A percentile compares a stretch with the other conserved stretches of the same genome.
phyloP scores from a whole-genome alignment of 35 echinoderm and acorn worm species.

The Heliocidaris erythrogramma region DNA sequence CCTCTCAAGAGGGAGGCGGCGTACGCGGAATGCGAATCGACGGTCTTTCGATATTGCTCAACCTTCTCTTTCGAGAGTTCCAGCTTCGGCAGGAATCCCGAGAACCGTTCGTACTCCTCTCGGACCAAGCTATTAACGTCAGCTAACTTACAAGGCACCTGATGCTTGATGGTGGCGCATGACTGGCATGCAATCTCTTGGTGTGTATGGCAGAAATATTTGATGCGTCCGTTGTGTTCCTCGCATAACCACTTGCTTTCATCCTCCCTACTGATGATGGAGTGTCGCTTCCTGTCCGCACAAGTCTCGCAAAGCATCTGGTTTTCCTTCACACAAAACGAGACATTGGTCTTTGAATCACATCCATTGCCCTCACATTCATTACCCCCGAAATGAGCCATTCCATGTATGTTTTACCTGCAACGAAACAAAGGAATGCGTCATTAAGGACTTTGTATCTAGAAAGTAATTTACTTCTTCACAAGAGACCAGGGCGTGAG shows the following conservation, averaged over 20 bases:
- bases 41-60: background rate
- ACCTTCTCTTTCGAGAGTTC: background rate
- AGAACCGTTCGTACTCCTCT: background rate
- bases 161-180: conserved; percentile 9
- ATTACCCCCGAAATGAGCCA: background rate
- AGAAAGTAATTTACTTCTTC: no score
- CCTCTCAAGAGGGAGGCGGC: background rate
- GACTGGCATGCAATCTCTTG: background rate
- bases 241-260: background rate
- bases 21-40: background rate
- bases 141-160: background rate
- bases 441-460: no score
- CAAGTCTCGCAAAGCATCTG: background rate
- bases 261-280: background rate
- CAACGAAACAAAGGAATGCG: background rate
- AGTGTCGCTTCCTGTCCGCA: background rate
- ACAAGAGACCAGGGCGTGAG: no score
- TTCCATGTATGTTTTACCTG: background rate
- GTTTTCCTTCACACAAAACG: conserved; percentile 14
- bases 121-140: background rate
- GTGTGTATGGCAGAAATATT: conserved; percentile 13
- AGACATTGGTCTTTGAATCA: background rate
- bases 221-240: background rate
- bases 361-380: background rate
- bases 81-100: background rate